Percentiles rank a stretch among this genome's conserved stretches.
phyloP scores from a whole-genome alignment of 2,113 vertebrate species.

The Vicugna pacos region DNA sequence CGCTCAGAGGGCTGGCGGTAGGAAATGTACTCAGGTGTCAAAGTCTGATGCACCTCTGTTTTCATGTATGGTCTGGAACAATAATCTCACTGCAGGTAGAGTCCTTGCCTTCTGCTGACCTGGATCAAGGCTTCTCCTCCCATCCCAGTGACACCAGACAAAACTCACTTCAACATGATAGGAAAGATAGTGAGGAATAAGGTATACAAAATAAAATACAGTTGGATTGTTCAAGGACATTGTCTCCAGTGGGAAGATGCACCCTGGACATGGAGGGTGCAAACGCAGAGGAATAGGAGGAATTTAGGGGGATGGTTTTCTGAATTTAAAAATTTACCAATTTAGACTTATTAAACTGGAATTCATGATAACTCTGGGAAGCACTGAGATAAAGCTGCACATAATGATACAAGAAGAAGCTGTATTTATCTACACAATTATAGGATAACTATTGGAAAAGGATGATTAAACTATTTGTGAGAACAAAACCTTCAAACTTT shows the following conservation, averaged over 20 bases:
- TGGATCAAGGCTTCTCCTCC: background rate
- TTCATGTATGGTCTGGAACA: background rate
- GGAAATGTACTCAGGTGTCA: background rate
- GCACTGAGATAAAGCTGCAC: background rate
- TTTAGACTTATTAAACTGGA: background rate
- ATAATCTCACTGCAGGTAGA: background rate
- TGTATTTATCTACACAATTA: background rate
- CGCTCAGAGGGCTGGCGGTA: background rate
- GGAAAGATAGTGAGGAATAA: background rate
- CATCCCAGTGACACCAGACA: background rate
- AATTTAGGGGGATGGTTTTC: background rate
- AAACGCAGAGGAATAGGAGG: background rate
- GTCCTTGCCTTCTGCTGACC: background rate
- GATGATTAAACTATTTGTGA: background rate
- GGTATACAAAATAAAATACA: background rate
- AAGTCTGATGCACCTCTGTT: background rate
- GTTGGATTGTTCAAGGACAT: background rate
- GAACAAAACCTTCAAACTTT: background rate
- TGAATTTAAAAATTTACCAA: slow-evolving; percentile 1
- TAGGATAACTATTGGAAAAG: background rate
- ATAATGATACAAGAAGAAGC: background rate
- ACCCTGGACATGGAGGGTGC: background rate
- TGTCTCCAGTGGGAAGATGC: background rate
- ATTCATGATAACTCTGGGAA: background rate
- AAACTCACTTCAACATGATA: background rate